Percentiles rank a stretch among this genome's conserved stretches.
Evolutionary conservation across 2,113 vertebrate genomes (phyloP).

Genomic region (Spheniscus mendiculus): DNA sequence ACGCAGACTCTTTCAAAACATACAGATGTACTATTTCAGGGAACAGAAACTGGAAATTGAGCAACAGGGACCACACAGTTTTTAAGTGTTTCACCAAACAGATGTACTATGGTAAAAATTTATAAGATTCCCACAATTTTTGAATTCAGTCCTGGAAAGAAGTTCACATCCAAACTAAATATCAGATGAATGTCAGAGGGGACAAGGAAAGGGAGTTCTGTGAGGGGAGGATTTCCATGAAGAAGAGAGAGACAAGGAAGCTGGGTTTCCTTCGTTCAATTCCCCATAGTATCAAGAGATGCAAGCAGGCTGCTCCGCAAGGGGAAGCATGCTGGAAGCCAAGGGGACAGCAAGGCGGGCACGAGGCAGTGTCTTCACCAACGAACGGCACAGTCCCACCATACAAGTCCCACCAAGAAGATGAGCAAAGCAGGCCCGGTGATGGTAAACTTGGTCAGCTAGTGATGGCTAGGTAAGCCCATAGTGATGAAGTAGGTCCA

Average conservation of each 20-base stretch:
- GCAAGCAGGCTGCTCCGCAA: fast-evolving
- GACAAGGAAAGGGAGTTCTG: neutral
- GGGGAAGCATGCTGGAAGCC: fast-evolving
- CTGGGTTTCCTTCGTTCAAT: fast-evolving
- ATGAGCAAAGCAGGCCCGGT: neutral
- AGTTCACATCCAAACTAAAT: neutral
- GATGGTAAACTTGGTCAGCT: neutral
- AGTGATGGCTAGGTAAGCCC: neutral
- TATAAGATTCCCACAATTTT: neutral
- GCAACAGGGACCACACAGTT: neutral
- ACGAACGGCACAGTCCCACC: neutral
- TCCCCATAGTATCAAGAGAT: neutral
- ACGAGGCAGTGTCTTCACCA: neutral
- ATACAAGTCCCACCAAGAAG: neutral
- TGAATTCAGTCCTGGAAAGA: neutral
- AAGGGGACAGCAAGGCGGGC: neutral
- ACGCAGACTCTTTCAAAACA: neutral
- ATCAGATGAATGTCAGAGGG: neutral
- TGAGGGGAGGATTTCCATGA: neutral
- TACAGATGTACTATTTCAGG: neutral
- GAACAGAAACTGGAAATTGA: neutral
- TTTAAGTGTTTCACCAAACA: neutral
- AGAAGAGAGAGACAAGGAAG: neutral
- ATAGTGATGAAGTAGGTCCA: neutral
- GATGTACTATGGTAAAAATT: neutral